Evolutionary conservation across 2,113 vertebrate species (phyloP).

Genomic region (Choloepus hoffmanni): DNA sequence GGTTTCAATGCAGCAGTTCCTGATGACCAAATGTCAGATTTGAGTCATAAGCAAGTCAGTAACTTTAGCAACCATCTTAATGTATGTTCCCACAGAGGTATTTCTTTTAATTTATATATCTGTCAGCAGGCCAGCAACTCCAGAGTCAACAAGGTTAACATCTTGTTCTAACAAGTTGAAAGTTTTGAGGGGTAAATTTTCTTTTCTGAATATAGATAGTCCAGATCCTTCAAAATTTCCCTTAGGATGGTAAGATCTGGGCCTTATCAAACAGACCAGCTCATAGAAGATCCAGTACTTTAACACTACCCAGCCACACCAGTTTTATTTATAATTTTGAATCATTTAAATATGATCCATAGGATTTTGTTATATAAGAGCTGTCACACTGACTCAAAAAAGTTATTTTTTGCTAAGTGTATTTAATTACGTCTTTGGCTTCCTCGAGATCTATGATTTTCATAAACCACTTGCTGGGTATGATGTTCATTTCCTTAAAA

Average conservation of each 20-base stretch:
- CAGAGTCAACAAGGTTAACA: conserved; percentile 93
- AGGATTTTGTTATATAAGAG: conserved; percentile 94
- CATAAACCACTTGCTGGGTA: conserved; percentile 91
- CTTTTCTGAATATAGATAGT: conserved; percentile 91
- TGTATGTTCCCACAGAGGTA: conserved; percentile 91
- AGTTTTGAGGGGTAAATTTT: conserved; percentile 90
- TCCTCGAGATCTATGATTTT: conserved; percentile 95
- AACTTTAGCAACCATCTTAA: conserved; percentile 94
- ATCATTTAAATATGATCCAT: conserved; percentile 93
- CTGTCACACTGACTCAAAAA: conserved; percentile 94
- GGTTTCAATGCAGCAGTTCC: conserved; percentile 93
- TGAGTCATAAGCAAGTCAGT: conserved; percentile 92
- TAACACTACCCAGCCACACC: too few relatives aligned
- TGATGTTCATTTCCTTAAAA: conserved; percentile 93
- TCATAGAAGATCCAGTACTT: conserved; percentile 74
- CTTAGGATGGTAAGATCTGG: conserved; percentile 92
- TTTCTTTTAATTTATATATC: conserved; percentile 93
- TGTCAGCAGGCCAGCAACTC: conserved; percentile 90
- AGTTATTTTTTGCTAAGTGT: conserved; percentile 95
- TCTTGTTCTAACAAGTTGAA: conserved; percentile 93
- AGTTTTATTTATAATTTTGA: too few relatives aligned
- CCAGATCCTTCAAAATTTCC: conserved; percentile 91
- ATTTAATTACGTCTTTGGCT: conserved; percentile 94
- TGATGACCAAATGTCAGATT: conserved; percentile 93
- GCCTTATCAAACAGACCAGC: conserved; percentile 91